Evolutionary conservation across 2,113 vertebrate genomes (phyloP).

Genomic region (Callopanchax toddi): DNA sequence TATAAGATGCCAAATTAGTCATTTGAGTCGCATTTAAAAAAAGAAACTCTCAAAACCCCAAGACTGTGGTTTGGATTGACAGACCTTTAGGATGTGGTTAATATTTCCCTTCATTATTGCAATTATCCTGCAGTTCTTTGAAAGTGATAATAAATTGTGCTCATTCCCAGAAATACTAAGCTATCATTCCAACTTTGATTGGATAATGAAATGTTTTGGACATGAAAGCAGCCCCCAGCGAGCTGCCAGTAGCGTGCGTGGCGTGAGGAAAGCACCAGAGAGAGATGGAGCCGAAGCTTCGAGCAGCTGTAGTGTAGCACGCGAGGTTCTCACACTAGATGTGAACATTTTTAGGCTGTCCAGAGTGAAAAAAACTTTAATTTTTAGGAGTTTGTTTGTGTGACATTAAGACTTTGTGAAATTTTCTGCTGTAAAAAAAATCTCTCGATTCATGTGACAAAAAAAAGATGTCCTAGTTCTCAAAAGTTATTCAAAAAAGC

Average conservation of each 20-base stretch:
- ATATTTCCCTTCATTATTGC: conserved; percentile 7
- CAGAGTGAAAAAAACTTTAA: background rate
- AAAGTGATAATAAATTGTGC: conserved; percentile 40
- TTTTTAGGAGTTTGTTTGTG: background rate
- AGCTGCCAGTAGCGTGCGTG: conserved; percentile 3
- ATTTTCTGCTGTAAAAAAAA: background rate
- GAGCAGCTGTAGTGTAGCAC: conserved; percentile 7
- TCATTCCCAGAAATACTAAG: conserved; percentile 26
- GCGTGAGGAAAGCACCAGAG: conserved; percentile 1
- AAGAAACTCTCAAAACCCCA: background rate
- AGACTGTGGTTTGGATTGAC: background rate
- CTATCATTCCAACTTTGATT: conserved; percentile 33
- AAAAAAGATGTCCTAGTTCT: too few relatives aligned
- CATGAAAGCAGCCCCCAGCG: conserved; percentile 30
- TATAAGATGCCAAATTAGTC: too few relatives aligned
- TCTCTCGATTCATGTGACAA: too few relatives aligned
- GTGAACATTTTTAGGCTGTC: background rate
- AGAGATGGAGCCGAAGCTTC: background rate
- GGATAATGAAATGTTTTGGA: conserved; percentile 47
- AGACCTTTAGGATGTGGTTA: conserved; percentile 8
- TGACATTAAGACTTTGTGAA: background rate
- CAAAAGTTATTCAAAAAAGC: too few relatives aligned
- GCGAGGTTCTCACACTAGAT: background rate
- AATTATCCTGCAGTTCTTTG: conserved; percentile 22
- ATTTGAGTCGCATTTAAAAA: too few relatives aligned